Base-by-base conservation (phyloP, 2,113 vertebrate genomes). In the Platycercus adscitus region DNA sequence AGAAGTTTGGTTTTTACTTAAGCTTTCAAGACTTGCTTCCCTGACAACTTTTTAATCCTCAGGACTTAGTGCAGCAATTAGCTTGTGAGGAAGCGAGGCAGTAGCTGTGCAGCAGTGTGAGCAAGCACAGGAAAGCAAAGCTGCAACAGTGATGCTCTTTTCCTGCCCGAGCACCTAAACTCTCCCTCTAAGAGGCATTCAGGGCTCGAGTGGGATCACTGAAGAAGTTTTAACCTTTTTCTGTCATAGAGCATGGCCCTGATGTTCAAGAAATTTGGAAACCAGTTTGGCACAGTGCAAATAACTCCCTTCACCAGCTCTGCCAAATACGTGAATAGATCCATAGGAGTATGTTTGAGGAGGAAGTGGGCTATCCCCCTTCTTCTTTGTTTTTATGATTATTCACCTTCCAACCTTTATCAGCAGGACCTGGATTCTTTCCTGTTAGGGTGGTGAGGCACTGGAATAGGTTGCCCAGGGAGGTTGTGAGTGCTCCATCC, bases 21-120 rank as follows among this genome's bases (percentile, higher is more conserved):
- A 31, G 33, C 76, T 95, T 97, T 66, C 81, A 70, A 92, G 92
- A 81, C 65, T 95, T 81, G 43, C 56, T 88, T 88, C 66, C 53
- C 31, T 91, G 52, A 8, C 6, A 76, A 9, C 17, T 86, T 81
- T 76, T 89, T 89, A 96, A 96, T 89, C 91, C 81, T 19, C 53
- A 17, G 46, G 84, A 76, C 14, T 65, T 16, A 21, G 28, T 12
- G 64, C 41, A 63, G 80, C 58, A 73, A 29, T 63, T 28, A 55
- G 37, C 49, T 47, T 37, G 80, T 6, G 35, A 58, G 56, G 64
- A 65, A 41, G 52, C 0, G 3, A 23, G 50, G 37, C 41, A 7
- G 75, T 4, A 11, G n/a, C 61, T 16, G 28, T 11, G 63, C 39
- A 3, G 13, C 3, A 0, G 4, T 17, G 56, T 26, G 19, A 6